Conservation (phyloP, 2,888 invertebrate species). For the Dysmachus trigonus region DNA sequence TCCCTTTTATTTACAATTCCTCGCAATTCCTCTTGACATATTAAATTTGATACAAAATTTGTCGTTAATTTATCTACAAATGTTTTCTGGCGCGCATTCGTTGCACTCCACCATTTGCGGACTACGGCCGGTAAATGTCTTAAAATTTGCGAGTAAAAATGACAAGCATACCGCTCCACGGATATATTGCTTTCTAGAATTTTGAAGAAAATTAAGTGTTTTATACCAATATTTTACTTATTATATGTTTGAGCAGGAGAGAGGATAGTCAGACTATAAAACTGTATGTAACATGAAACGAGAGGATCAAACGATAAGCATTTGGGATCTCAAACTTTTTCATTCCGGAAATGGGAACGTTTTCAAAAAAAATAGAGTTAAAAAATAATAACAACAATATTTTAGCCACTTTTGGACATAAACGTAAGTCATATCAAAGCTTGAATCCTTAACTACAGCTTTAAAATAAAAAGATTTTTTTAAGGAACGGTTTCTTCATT, state of each 20-base stretch:
- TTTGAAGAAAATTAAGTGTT: background rate
- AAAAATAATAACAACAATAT: too few relatives aligned
- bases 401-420: too few relatives aligned
- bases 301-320: background rate
- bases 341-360: too few relatives aligned
- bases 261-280: background rate
- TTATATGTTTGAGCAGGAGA: background rate
- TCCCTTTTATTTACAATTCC: slow-evolving; percentile 67
- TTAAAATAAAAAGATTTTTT: too few relatives aligned
- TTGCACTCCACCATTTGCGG: slow-evolving; percentile 79
- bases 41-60: slow-evolving; percentile 73
- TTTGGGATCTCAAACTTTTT: too few relatives aligned
- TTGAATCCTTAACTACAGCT: too few relatives aligned
- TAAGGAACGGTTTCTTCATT: too few relatives aligned
- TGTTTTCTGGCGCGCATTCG: slow-evolving; percentile 72
- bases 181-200: slow-evolving; percentile 55
- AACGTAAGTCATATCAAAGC: too few relatives aligned
- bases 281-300: background rate
- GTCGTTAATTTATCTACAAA: slow-evolving; percentile 76
- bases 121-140: slow-evolving; percentile 77
- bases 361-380: too few relatives aligned
- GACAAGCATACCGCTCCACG: slow-evolving; percentile 67
- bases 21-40: slow-evolving; percentile 74
- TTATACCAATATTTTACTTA: background rate
- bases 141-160: slow-evolving; percentile 72